Percentiles rank a stretch among this genome's conserved stretches.
Conservation (phyloP, 2,888 invertebrate genomes). For the Tenthredo distinguenda region DNA sequence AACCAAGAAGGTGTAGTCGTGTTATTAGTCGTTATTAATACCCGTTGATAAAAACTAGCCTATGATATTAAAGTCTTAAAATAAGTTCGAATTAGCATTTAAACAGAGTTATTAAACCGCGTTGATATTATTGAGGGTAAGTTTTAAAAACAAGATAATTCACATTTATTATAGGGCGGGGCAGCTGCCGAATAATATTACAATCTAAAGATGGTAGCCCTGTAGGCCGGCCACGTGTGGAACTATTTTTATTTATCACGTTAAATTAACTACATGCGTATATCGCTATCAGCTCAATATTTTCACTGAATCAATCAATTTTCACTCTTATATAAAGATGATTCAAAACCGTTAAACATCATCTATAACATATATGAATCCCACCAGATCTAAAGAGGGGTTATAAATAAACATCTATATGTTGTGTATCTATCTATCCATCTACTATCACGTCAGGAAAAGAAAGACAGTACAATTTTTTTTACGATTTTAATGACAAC, state of each 20-base stretch:
- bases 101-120: background rate
- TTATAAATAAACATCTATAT: background rate
- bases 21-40: background rate
- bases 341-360: background rate
- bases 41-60: background rate
- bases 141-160: conserved; percentile 47
- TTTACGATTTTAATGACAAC: background rate
- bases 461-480: background rate
- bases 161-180: conserved; percentile 53
- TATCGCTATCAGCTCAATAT: background rate
- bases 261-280: background rate
- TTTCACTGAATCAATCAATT: background rate
- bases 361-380: background rate
- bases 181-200: conserved; percentile 3
- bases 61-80: background rate
- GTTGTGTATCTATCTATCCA: background rate
- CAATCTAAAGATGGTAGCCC: conserved; percentile 52
- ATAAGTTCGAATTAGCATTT: background rate
- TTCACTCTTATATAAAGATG: background rate
- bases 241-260: background rate
- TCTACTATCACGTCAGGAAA: background rate
- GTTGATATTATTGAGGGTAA: conserved; percentile 53
- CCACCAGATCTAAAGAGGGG: background rate
- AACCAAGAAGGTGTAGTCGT: background rate
- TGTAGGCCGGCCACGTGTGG: conserved; percentile 58